A percentile compares a stretch with the other conserved stretches of the same genome.
Conservation (phyloP, 2,888 invertebrate species). For the Cantharis flavilabris region DNA sequence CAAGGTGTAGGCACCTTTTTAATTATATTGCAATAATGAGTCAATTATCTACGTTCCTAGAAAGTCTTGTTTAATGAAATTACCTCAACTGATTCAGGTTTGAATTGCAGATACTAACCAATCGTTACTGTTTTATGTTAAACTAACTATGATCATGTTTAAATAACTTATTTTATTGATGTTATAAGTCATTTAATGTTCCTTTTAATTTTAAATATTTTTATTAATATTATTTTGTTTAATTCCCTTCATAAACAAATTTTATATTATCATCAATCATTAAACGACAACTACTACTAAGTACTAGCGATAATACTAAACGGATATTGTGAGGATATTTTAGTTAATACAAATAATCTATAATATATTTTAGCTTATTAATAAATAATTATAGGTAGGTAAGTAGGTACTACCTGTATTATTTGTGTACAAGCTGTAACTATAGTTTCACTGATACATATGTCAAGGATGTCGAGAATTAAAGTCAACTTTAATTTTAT, state of each 20-base stretch:
- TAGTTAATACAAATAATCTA: not conserved
- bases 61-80: not conserved
- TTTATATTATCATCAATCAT: not conserved
- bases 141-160: not conserved
- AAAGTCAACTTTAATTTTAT: not conserved
- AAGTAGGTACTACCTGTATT: not conserved
- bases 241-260: not conserved
- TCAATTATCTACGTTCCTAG: not conserved
- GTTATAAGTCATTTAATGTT: not conserved
- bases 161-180: not conserved
- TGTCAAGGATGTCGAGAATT: not conserved
- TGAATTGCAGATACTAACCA: not conserved
- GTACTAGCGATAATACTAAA: not conserved
- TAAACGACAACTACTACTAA: not conserved
- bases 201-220: not conserved
- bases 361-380: not conserved
- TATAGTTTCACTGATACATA: not conserved
- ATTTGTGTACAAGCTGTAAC: not conserved
- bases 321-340: not conserved
- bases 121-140: not conserved
- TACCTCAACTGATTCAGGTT: not conserved
- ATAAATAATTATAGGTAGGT: not conserved
- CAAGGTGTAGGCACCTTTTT: not conserved
- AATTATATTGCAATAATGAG: not conserved
- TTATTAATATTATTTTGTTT: not conserved